Evolutionary conservation across 2,888 invertebrate genomes (phyloP), one percentile per base, ranked within the genome.

Genomic region (Griposia aprilina): DNA sequence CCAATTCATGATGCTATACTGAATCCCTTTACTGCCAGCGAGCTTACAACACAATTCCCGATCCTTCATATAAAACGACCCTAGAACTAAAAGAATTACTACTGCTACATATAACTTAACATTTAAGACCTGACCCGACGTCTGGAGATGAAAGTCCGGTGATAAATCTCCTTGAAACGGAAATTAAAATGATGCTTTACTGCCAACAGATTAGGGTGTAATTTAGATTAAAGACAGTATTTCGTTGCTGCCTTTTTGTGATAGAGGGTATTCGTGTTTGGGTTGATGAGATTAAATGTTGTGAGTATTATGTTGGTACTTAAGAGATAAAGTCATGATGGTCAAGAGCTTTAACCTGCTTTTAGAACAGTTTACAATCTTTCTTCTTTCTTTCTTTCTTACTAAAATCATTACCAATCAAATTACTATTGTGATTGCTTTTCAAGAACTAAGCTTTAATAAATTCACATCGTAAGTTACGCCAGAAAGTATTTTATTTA

Each of bases 101-200:
- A 74, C 73, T 60, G 77, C 50, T 65, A 75, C 81, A 74, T 87
- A 85, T 87, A 88, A 80, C 80, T 70, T 74, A 76, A 80, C 76
- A 68, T 82, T 78, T 77, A 78, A 78, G 78, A 78, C 74, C 68
- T 67, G 59, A 68, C 78, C 77, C 48, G 26, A 77, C 41, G 15
- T 70, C 71, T 76, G 30, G 55, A 84, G 86, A 83, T 69, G 75
- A 68, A 57, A 75, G 52, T 71, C 66, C 55, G 45, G 76, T 66
- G 82, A 84, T 82, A 84, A 82, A 82, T 80, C 74, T 74, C 41
- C 23, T 52, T 17, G 36, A 30, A 76, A 71, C 81, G 87, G 87
- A 88, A 83, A 88, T 88, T 88, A 88, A 86, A 87, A 85, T 76
- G 59, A 80, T 80, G 72, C 87, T 87, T 85, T 87, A 84, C 71